Percentiles rank a stretch among this genome's conserved stretches.
phyloP scores from a whole-genome alignment of 2,113 vertebrate species.

The Pluvialis apricaria region DNA sequence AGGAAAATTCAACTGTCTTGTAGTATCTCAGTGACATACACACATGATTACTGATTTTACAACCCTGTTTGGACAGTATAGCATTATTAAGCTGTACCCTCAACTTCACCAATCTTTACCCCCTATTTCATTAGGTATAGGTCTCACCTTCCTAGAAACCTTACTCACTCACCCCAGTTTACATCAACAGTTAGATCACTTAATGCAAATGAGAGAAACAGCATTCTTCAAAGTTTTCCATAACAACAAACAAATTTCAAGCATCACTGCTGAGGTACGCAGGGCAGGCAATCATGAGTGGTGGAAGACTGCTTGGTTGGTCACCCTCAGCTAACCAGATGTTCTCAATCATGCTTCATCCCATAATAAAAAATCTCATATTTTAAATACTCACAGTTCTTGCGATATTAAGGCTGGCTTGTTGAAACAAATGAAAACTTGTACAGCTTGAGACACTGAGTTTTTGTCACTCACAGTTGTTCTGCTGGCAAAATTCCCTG shows the following conservation, averaged over 20 bases:
- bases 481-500: neutral
- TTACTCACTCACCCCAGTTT: neutral
- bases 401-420: neutral
- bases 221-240: neutral
- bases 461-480: neutral
- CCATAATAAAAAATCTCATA: neutral
- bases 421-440: neutral
- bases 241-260: neutral
- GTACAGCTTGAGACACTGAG: neutral
- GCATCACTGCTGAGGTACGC: neutral
- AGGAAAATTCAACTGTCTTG: neutral
- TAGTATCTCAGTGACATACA: neutral
- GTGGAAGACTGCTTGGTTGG: neutral
- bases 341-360: neutral
- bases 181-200: neutral
- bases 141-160: neutral
- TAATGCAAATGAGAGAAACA: no score
- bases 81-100: neutral
- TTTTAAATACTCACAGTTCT: neutral
- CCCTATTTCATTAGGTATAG: neutral
- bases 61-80: neutral
- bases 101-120: neutral
- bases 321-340: neutral
- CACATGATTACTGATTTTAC: neutral
- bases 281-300: neutral